phyloP scores from a whole-genome alignment of 2,888 invertebrate genomes.

The Onchidella celtica region DNA sequence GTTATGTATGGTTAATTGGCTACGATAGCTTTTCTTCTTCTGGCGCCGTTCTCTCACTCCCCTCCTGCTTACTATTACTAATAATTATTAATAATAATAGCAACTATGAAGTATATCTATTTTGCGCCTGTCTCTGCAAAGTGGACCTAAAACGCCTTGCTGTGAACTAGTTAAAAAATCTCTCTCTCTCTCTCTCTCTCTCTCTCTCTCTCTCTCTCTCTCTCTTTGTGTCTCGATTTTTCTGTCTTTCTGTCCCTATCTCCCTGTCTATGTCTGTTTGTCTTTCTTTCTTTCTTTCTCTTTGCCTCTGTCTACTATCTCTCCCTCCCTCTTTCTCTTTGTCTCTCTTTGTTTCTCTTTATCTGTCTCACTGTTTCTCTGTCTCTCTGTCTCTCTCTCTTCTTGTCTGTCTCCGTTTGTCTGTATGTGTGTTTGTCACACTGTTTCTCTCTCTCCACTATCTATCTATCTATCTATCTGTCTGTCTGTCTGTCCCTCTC shows the following conservation, averaged over 20 bases:
- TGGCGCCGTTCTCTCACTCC: background rate
- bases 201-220: background rate
- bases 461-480: too few species aligned
- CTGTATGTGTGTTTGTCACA: background rate
- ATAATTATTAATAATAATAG: too few species aligned
- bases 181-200: constrained; percentile 1
- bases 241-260: background rate
- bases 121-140: too few species aligned
- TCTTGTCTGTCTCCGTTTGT: background rate
- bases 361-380: background rate
- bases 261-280: background rate
- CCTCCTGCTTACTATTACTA: too few species aligned
- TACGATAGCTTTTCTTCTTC: background rate
- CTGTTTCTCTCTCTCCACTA: too few species aligned
- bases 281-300: background rate
- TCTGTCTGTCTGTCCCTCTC: too few species aligned
- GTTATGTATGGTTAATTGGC: background rate
- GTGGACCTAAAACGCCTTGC: too few species aligned
- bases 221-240: background rate
- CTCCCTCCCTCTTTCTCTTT: constrained; percentile 7
- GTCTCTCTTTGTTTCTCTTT: background rate
- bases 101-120: too few species aligned
- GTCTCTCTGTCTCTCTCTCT: background rate
- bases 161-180: too few species aligned
- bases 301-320: background rate